Conservation (phyloP, 2,888 invertebrate species). For the Nomada ruficornis region DNA sequence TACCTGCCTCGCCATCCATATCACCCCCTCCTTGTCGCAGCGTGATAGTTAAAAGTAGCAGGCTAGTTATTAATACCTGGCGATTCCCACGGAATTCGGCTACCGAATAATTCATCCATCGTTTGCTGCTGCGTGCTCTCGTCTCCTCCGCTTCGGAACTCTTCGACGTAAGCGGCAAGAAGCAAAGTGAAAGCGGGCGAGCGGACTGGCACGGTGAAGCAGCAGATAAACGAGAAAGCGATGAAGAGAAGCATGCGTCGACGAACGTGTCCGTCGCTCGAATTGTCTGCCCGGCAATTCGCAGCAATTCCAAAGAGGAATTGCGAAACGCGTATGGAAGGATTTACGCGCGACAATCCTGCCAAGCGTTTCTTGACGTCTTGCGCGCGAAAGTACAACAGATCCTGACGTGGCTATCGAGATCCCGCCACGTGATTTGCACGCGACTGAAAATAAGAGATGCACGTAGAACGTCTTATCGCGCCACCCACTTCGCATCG, state of each 20-base stretch:
- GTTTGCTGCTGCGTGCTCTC: background rate
- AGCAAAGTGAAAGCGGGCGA: background rate
- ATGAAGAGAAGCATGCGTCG: background rate
- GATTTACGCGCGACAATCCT: slow-evolving; percentile 21
- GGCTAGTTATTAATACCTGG: slow-evolving; percentile 16
- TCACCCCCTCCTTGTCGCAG: background rate
- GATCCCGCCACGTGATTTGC: slow-evolving; percentile 40
- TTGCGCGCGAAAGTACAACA: slow-evolving; percentile 23
- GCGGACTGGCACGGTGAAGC: no score
- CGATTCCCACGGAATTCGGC: background rate
- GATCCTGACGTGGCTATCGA: slow-evolving; percentile 12
- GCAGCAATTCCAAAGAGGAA: background rate
- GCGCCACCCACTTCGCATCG: no score
- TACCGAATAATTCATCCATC: slow-evolving; percentile 12
- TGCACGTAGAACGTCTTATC: background rate
- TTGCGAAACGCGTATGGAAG: slow-evolving; percentile 7
- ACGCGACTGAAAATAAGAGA: slow-evolving; percentile 18
- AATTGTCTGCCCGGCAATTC: slow-evolving; percentile 14
- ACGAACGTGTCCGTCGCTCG: no score
- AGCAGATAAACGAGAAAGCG: background rate
- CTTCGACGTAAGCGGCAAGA: background rate
- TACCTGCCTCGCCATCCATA: slow-evolving; percentile 10
- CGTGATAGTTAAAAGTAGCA: slow-evolving; percentile 19
- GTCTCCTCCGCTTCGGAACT: background rate
- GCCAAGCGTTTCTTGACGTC: slow-evolving; percentile 24